Evolutionary conservation across 2,113 vertebrate species (phyloP), one percentile per base, ranked within the genome.

Genomic region (Carlito syrichta): DNA sequence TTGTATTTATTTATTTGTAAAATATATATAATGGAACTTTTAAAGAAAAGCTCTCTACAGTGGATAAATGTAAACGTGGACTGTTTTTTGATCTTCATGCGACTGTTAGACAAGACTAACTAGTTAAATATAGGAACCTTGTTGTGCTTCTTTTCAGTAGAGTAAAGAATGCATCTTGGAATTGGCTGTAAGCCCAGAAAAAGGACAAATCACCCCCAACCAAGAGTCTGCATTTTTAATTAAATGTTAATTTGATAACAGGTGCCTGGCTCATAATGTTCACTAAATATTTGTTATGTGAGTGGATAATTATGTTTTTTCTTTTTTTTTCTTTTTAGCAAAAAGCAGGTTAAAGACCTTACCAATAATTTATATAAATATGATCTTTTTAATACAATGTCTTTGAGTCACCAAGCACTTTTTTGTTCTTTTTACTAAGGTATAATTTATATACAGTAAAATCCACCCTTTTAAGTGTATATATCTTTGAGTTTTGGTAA

Each of bases 161-260:
- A 54, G 38, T 87, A 54, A 92, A 84, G 40, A 92, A 20, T 48
- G 12, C 2, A 38, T 88, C 30, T 83, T 84, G 11, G 86, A 86
- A 25, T 66, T 79, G 0, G 8, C 48, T 94, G 7, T 84, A 86
- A 82, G n/a, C 6, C 23, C 11, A n/a, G n/a, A 74, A 79, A 96
- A 92, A 86, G 69, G 66, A 62, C 16, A 82, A 19, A 40, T 93
- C 22, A 74, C 52, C 25, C 20, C 23, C 27, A 73, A 9, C 22
- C 40, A 13, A 35, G 25, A 78, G 60, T 63, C 43, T 96, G 3
- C 48, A 92, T 88, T 87, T 94, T 93, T 79, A 82, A 89, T 85
- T 60, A 84, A 68, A 48, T 93, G 38, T 71, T 79, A 92, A 84
- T 84, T 77, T 62, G 90, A 35, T 87, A 95, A 89, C 60, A 96